Evolutionary conservation across 2,888 invertebrate genomes (phyloP), one percentile per base, ranked within the genome.

Genomic region (Autographa gamma): DNA sequence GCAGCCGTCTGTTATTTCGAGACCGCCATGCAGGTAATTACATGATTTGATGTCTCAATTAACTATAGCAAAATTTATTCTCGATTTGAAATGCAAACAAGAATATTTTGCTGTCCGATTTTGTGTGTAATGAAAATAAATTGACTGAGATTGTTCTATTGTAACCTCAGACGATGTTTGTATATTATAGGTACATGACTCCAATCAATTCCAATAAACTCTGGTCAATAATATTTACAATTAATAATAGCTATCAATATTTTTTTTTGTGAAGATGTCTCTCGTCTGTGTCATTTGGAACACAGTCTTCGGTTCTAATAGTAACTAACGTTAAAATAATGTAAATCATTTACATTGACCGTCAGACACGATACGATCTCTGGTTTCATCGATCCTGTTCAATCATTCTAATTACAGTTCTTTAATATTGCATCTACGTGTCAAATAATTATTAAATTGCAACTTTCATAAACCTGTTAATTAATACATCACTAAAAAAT

Each of bases 191-290:
- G 59, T 71, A 60, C 19, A 64, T 69, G 76, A 59, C 63, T 69
- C 43, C 54, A 77, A 72, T 71, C 25, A 60, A 19, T 63, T 56
- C 19, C 41, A 69, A 75, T 75, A 75, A 61, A 69, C 59, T 54
- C 60, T 19, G 66, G 63, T 63, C 73, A 77, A 72, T 72, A 77
- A 72, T 63, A 38, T 56, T 52, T 41, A 41, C 63, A 16, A 19
- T 41, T 48, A 56, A 38, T 62, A 71, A 65, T 31, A 48, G 52
- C 43, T 31, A 48, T 52, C 43, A 60, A 61, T 43, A 43, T 7
- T 48, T 48, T 25, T n/a, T 43, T 48, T 48, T 0, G n/a, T n/a
- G n/a, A 48, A n/a, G 16, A 48, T 48, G n/a, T 4, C 48, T n/a
- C 43, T 4, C 3, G 7, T n/a, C n/a, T 48, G n/a, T 7, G 48